Base-by-base conservation (phyloP, 2,888 invertebrate species). In the Acanthosepion lycidas region DNA sequence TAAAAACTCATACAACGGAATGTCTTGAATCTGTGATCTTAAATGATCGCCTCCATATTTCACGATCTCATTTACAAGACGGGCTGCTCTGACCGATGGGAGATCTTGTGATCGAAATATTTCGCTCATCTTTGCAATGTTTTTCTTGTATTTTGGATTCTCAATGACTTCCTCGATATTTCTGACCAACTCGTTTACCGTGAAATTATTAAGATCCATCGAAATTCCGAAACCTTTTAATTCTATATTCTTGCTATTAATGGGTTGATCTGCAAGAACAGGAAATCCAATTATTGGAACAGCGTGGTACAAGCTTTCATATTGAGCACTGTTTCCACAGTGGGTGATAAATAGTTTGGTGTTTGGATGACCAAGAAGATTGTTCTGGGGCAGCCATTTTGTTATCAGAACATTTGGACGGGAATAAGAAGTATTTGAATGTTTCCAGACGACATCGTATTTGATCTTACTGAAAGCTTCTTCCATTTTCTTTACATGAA, bases 201-300 rank as follows among this genome's bases (percentile, higher is more conserved):
- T 12, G 94, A 33, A 91, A 48, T 33, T 55, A 42, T 94, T 26
- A 15, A 96, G 93, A 94, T 96, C 95, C 94, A 96, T 94, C 6
- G 78, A 51, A 12, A 96, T 48, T 12, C 96, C 96, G 91, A 95
- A 96, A n/a, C 96, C 95, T 94, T 96, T 95, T 15, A 92, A 64
- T 49, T 91, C 59, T 23, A 96, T 94, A 51, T 28, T 20, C 6
- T 23, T 6, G 33, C 42, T 23, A 78, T 96, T 96, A 95, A 95
- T 95, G 4, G 49, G 94, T 64, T 96, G 96, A 55, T 96, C 96
- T 8, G 91, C 95, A 91, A 95, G 93, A 28, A 95, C 26, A 12
- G 96, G 95, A 33, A 96, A 59, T 15, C 95, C 95, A 20, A 96
- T 91, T 95, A 96, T 95, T 15, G 96, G 96, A 18, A 96, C 95